Percentiles rank a stretch among this genome's conserved stretches.
These are phyloP conservation scores for Aphodius granarius DNA, from an alignment of 2,888 invertebrate genomes.

Conservation along the genomic window DNA sequence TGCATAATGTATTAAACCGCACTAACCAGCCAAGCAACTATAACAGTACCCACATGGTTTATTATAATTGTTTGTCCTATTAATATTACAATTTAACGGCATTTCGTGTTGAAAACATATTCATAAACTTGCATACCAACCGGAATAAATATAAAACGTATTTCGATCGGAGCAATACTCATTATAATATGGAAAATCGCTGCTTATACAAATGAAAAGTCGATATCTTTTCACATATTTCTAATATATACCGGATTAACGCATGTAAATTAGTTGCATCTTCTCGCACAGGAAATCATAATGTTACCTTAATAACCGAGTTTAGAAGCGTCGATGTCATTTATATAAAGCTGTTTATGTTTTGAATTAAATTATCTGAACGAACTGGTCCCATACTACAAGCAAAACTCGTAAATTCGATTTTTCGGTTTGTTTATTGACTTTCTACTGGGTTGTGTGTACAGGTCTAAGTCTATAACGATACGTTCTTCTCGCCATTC, in stretches of 20 bases:
- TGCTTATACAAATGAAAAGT: neutral
- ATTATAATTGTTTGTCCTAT: neutral
- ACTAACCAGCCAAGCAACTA: no score
- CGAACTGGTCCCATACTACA: neutral
- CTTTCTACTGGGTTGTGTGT: neutral
- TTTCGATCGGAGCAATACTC: neutral
- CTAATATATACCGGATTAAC: neutral
- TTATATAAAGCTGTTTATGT: neutral
- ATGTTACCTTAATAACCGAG: neutral
- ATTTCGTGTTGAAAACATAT: neutral
- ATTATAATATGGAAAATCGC: neutral
- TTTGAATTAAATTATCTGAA: neutral
- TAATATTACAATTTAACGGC: neutral
- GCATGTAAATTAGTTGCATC: neutral
- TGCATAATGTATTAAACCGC: no score
- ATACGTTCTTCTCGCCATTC: neutral
- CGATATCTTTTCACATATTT: neutral
- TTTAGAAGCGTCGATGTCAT: neutral
- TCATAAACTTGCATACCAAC: neutral
- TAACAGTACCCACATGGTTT: neutral
- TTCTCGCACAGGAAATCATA: conserved; percentile 3
- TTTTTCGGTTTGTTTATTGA: neutral
- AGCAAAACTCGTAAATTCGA: neutral
- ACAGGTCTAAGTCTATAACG: no score
- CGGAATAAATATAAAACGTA: neutral